A percentile compares a stretch with the other conserved stretches of the same genome.
phyloP scores from a whole-genome alignment of 2,888 invertebrate genomes.

The Uloborus plumipes region DNA sequence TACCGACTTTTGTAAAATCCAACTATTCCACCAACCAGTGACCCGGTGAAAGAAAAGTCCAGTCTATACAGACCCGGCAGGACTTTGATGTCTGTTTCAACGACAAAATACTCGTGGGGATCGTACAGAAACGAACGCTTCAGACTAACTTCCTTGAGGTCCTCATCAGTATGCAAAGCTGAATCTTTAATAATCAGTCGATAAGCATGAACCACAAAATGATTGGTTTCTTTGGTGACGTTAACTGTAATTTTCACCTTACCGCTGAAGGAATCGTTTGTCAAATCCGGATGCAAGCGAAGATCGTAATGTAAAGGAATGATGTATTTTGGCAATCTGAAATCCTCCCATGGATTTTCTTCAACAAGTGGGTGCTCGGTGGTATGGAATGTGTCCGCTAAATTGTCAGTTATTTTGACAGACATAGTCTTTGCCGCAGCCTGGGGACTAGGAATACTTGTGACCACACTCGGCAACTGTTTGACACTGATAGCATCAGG shows the following conservation, averaged over 20 bases:
- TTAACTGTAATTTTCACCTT: conserved; percentile 72
- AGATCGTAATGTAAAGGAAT: conserved; percentile 80
- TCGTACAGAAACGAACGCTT: conserved; percentile 70
- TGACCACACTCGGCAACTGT: not conserved
- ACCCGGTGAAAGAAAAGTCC: conserved; percentile 78
- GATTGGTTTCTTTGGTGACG: conserved; percentile 69
- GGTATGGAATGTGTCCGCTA: not conserved
- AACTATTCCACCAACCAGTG: conserved; percentile 78
- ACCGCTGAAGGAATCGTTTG: conserved; percentile 76
- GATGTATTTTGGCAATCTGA: conserved; percentile 77
- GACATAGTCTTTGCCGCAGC: not conserved
- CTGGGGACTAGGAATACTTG: conserved; percentile 14
- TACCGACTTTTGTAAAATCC: conserved; percentile 82
- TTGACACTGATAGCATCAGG: not conserved
- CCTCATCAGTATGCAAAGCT: conserved; percentile 65
- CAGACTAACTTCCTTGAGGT: conserved; percentile 53
- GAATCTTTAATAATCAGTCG: conserved; percentile 75
- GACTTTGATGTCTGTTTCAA: conserved; percentile 68
- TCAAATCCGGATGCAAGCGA: conserved; percentile 78
- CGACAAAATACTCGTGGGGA: conserved; percentile 73
- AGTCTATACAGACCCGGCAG: conserved; percentile 74
- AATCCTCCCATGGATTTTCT: conserved; percentile 67
- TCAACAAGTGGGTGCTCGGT: conserved; percentile 8
- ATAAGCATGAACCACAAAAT: conserved; percentile 77
- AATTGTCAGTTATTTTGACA: not conserved